These are phyloP conservation scores for Contarinia nasturtii DNA, from an alignment of 1,140 invertebrate species.

Conservation along the genomic window DNA sequence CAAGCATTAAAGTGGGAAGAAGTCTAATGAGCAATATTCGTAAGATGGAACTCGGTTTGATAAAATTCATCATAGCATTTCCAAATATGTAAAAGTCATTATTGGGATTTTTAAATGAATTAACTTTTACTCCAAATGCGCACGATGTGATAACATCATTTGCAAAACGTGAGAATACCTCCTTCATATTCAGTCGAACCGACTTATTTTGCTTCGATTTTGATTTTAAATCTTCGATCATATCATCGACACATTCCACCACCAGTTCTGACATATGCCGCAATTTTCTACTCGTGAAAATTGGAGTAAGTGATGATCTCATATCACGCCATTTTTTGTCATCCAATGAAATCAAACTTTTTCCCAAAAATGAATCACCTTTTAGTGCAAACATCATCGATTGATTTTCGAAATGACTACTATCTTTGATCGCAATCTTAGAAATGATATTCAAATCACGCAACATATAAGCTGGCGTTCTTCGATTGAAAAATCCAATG, in stretches of 20 bases:
- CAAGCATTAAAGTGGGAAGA: slow-evolving; percentile 5
- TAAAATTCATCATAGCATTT: slow-evolving; percentile 9
- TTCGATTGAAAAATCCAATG: slow-evolving; percentile 3
- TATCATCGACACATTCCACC: slow-evolving; percentile 6
- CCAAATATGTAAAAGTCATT: slow-evolving; percentile 27
- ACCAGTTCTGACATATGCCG: slow-evolving; percentile 17
- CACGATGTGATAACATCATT: slow-evolving; percentile 26
- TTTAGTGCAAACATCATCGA: slow-evolving; percentile 15
- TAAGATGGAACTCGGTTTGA: neutral
- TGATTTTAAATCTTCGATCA: slow-evolving; percentile 4
- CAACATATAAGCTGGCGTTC: neutral
- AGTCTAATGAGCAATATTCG: neutral
- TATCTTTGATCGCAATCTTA: slow-evolving; percentile 28
- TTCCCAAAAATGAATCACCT: slow-evolving; percentile 21
- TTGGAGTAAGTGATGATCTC: slow-evolving; percentile 12
- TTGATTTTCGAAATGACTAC: slow-evolving; percentile 27
- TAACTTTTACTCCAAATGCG: slow-evolving; percentile 24
- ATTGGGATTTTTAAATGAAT: slow-evolving; percentile 21
- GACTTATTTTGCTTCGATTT: neutral
- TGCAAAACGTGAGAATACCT: slow-evolving; percentile 22
- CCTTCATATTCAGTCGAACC: slow-evolving; percentile 15
- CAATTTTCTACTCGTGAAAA: slow-evolving; percentile 19
- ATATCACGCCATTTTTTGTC: slow-evolving; percentile 15
- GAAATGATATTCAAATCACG: slow-evolving; percentile 26
- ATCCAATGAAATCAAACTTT: slow-evolving; percentile 5